These are phyloP conservation scores for Cavia porcellus DNA, from an alignment of 2,113 vertebrate species.

Conservation along the genomic window DNA sequence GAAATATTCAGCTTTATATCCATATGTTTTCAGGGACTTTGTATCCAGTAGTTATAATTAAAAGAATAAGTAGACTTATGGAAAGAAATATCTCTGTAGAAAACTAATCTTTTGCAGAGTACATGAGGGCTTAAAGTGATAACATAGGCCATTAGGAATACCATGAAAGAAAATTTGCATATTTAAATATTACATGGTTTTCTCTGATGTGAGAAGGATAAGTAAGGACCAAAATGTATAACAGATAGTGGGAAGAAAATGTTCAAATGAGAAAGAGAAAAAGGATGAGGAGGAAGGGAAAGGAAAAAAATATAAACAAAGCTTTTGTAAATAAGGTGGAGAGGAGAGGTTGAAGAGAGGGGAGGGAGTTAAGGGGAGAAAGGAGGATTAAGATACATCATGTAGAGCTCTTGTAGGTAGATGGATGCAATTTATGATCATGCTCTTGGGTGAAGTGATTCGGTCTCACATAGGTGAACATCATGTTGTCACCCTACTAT, in stretches of 20 bases:
- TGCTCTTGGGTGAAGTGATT: too few species aligned
- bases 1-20: slow-evolving; percentile 24
- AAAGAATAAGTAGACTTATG: slow-evolving; percentile 1
- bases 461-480: too few species aligned
- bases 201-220: neutral
- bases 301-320: neutral
- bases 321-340: neutral
- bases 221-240: neutral
- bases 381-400: neutral
- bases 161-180: neutral
- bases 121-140: slow-evolving; percentile 10
- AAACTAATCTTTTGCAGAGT: slow-evolving; percentile 7
- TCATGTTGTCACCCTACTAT: too few species aligned
- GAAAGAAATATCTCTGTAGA: slow-evolving; percentile 7
- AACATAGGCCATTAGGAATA: neutral
- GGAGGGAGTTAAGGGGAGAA: neutral
- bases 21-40: slow-evolving; percentile 32
- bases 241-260: neutral
- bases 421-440: too few species aligned
- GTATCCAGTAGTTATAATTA: neutral
- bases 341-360: neutral
- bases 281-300: neutral
- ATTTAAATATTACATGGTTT: neutral
- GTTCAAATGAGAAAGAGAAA: neutral
- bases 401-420: too few species aligned